Base-by-base conservation (phyloP, 92 coral and sea anemone species). In the Epizoanthus rinbou region DNA sequence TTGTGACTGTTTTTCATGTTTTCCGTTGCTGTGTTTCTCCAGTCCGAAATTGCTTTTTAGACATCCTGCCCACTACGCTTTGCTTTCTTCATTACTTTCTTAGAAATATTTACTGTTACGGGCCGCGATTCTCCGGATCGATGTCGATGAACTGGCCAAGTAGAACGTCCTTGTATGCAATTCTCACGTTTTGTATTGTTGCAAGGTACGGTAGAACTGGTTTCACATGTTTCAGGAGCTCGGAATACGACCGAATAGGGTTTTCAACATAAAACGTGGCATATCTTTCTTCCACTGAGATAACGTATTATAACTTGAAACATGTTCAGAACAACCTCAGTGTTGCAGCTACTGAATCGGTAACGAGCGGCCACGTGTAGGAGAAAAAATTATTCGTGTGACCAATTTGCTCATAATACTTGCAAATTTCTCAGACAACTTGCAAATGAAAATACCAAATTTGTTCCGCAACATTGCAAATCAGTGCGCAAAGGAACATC, bases 11-110 rank as follows among this genome's bases (percentile, higher is more conserved):
- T 80, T n/a, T 58, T 64, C 74, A 24, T 62, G n/a, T 64, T 64
- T 37, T 80, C 84, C 3, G 84, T 80, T 8, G 84, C 58, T 18
- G 84, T 80, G 19, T 60, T 80, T 60, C 69, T 62, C 84, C 39
- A 64, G 18, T 53, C 74, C 14, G 53, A n/a, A n/a, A n/a, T 62
- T n/a, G 85, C 85, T 47, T 65, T 65, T 39, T 63, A 65, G 31
- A 67, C 39, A 41, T 80, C 85, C 21, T 80, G 63, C 54, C 43
- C 41, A 47, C 75, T 41, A 37, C 19, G 13, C 39, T n/a, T 80
- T 37, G 73, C 62, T 24, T 80, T 80, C 28, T 64, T 64, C 75
- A 64, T 65, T 13, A 65, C 31, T 43, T 28, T 65, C 75, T 80
- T 35, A 25, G 63, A 73, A 80, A 47, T 80, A 17, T 62, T 65